phyloP scores from a whole-genome alignment of 2,797 vertebrate species.

The Columba guinea region DNA sequence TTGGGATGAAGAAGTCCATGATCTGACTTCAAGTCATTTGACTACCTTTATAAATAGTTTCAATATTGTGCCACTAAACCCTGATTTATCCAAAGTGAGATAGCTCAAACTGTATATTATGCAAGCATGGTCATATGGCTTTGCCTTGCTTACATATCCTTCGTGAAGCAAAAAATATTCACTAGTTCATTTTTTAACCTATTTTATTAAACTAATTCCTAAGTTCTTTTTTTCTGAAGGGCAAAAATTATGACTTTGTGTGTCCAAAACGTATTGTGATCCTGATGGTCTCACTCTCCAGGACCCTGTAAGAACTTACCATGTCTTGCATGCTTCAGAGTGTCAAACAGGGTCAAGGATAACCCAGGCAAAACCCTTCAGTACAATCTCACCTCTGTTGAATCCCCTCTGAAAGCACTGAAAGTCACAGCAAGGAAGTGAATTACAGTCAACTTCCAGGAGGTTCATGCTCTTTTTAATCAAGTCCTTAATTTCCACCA shows the following conservation, averaged over 20 bases:
- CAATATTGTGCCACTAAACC: not conserved
- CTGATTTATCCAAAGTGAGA: accelerated
- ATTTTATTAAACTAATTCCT: not conserved
- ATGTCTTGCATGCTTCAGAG: not conserved
- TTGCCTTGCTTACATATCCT: not conserved
- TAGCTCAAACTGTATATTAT: not conserved
- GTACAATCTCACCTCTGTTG: not conserved
- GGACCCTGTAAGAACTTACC: not conserved
- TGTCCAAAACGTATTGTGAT: not conserved
- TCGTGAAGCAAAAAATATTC: not conserved
- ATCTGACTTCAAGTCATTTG: not conserved
- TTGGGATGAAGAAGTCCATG: not conserved
- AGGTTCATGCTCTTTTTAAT: not conserved
- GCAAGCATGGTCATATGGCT: not conserved
- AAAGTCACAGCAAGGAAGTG: not conserved
- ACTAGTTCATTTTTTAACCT: not conserved
- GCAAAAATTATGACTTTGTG: not conserved
- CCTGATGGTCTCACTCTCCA: not conserved
- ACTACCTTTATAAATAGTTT: not conserved
- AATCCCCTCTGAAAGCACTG: not conserved
- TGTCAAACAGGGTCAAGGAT: not conserved
- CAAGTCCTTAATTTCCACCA: not conserved
- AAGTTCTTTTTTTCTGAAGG: not conserved
- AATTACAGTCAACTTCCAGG: not conserved
- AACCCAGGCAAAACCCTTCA: not conserved